Conservation (phyloP, 2,797 vertebrate genomes). For the Uromys caudimaculatus region DNA sequence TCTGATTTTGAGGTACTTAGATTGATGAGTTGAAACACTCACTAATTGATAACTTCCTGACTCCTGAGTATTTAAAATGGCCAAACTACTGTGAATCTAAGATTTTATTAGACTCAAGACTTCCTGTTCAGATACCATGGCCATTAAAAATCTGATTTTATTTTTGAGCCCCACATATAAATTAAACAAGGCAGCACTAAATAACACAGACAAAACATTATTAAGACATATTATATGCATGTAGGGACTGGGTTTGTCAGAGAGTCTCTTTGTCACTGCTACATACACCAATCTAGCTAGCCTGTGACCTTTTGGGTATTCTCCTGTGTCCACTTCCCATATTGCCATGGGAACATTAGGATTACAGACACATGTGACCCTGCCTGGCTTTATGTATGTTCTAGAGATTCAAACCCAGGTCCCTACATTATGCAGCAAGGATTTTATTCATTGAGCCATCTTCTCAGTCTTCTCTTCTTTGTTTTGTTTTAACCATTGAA, state of each 20-base stretch:
- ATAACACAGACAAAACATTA: not conserved
- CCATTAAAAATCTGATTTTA: constrained; percentile 23
- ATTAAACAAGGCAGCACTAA: constrained; percentile 19
- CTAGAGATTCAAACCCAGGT: not conserved
- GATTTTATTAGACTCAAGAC: constrained; percentile 29
- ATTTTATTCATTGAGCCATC: not conserved
- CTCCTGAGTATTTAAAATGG: not conserved
- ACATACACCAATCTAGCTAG: not conserved
- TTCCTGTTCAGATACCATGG: not conserved
- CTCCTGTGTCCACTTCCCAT: not conserved
- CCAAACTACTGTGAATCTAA: not conserved
- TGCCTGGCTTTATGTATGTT: not conserved
- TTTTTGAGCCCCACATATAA: constrained; percentile 25
- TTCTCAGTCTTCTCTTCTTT: not conserved
- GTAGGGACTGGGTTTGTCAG: not conserved
- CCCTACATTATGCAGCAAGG: not conserved
- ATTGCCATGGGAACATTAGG: not conserved
- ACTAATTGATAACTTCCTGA: not conserved
- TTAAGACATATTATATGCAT: not conserved
- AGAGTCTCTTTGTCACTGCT: not conserved
- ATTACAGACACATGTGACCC: not conserved
- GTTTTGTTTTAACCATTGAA: not conserved
- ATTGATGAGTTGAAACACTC: not conserved
- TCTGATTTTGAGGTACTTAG: constrained; percentile 10
- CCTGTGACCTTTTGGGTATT: not conserved